Base-by-base conservation (phyloP, 37 sponge, comb jelly and placozoan genomes). In the Halisarca cf. caerulea region DNA sequence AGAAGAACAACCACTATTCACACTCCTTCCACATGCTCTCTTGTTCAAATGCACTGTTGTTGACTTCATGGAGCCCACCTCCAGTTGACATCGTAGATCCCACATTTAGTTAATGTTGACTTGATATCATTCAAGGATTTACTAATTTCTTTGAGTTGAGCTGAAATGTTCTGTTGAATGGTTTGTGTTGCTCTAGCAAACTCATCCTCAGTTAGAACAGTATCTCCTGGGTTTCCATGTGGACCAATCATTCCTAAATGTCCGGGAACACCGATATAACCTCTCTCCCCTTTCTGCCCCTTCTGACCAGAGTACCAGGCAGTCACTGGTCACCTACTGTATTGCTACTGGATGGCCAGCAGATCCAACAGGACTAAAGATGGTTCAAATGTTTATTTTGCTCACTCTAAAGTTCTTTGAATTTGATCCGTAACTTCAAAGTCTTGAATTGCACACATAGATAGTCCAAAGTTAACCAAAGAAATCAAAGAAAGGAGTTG, bases 1-100 rank as follows among this genome's bases (percentile, higher is more conserved):
- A 34, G 75, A 42, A 58, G 81, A 79, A 58, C 80, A 91, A 38
- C 88, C 83, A 4, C 41, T 57, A 25, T 38, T 30, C 30, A n/a
- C 40, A n/a, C 17, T 75, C 45, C 83, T 43, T 24, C 88, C 58
- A 41, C 78, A 73, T 30, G 59, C 71, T n/a, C 44, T 83, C 47
- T 44, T 37, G 45, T 43, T 43, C 32, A n/a, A 36, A n/a, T n/a
- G 18, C 78, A 15, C 44, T 25, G 21, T 34, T 33, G n/a, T 5
- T 27, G 39, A 51, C 24, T 20, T 38, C 80, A 27, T 33, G 24
- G 30, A 70, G 82, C 24, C 78, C 83, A 41, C 28, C 30, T 62
- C 64, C 64, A 62, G 30, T 62, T 62, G 18, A 62, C 9, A 15
- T 15, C 15, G 30, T 30, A 62, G 64, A 62, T 28, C 25, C 64